Percentiles rank a stretch among this genome's conserved stretches.
These are phyloP conservation scores for Callocephalon fimbriatum DNA, from an alignment of 2,113 vertebrate genomes.

Conservation along the genomic window DNA sequence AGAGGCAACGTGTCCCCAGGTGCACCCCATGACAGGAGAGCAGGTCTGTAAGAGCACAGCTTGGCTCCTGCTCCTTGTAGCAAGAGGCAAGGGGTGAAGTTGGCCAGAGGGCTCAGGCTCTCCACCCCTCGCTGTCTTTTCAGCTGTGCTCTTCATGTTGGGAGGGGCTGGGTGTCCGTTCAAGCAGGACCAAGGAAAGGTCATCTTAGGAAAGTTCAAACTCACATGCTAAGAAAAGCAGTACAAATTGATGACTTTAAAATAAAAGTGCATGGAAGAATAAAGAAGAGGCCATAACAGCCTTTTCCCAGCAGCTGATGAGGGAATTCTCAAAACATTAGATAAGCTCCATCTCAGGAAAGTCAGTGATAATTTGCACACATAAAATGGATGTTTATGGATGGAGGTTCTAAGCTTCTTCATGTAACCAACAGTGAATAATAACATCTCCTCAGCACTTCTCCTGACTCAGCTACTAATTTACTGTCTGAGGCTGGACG, in stretches of 20 bases:
- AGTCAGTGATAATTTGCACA: not conserved
- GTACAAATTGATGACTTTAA: not conserved
- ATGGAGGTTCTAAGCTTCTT: not conserved
- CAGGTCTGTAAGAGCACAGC: accelerated
- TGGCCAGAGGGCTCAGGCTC: not conserved
- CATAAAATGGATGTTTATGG: not conserved
- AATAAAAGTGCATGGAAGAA: not conserved
- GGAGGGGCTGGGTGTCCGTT: not conserved
- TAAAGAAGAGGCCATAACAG: not conserved
- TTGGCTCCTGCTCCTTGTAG: not conserved
- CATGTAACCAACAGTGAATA: not conserved
- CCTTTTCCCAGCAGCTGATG: not conserved
- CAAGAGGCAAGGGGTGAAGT: accelerated
- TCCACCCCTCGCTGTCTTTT: not conserved
- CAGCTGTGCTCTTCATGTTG: not conserved
- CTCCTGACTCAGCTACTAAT: not conserved
- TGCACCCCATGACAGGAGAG: accelerated
- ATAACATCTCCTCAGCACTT: not conserved
- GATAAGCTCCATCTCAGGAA: not conserved
- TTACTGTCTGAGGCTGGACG: not conserved
- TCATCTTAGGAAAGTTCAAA: not conserved
- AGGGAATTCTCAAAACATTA: not conserved
- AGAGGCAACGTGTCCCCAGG: not conserved
- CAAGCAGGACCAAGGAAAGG: not conserved
- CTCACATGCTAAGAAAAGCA: not conserved